Evolutionary conservation across 1,140 invertebrate genomes (phyloP), one percentile per base, ranked within the genome.

Genomic region (Vanessa tameamea): DNA sequence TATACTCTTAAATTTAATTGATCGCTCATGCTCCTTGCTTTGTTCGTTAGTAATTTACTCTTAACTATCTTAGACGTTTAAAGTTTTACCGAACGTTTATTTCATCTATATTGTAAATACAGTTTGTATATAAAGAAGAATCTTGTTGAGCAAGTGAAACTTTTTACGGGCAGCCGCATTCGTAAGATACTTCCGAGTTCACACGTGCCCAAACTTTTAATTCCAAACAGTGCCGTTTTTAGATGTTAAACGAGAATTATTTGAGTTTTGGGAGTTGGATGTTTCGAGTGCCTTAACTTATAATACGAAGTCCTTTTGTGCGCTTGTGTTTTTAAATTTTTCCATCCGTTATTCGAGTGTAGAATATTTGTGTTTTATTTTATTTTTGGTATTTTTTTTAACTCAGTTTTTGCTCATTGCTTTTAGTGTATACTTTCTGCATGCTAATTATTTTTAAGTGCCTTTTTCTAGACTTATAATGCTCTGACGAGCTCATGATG

Each of bases 171-270:
- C 59, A 48, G 69, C 57, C 68, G 68, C 69, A 47, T 71, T 71
- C 31, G 43, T 47, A 20, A 59, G 47, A 71, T 51, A 47, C 15
- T 53, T 64, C 67, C 37, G 67, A 69, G 37, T 59, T 59, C 69
- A 71, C 69, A 71, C 69, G 61, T 71, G 69, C 69, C 61, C 47
- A 64, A 71, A 71, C 69, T 71, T 71, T 64, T 64, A 71, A 71
- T 71, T 64, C 61, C 26, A 6, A 71, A 71, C 61, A 71, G 20
- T 43, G 48, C 23, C 47, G 61, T 71, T 71, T 64, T 53, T 59
- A 71, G 69, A 71, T 71, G 69, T 55, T 71, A 53, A 71, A 64
- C 61, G 69, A 43, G 69, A 64, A 64, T 64, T 61, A 70, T 20
- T 70, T 15, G 47, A 70, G 48, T 64, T 64, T 71, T 20, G 14